phyloP scores from a whole-genome alignment of 2,888 invertebrate species.

The Harpalus rufipes region DNA sequence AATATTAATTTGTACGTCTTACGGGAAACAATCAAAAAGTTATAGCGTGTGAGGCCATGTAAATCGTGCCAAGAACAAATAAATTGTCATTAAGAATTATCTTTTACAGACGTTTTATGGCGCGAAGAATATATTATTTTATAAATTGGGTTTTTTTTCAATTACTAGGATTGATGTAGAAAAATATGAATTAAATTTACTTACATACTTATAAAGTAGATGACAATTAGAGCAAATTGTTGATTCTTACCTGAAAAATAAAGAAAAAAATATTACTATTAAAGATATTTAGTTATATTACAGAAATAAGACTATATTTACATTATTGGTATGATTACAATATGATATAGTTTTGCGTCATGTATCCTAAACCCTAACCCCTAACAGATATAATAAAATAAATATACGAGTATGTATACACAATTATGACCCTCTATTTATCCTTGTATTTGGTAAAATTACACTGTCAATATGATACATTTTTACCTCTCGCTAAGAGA shows the following conservation, averaged over 20 bases:
- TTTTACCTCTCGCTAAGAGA: too few species aligned
- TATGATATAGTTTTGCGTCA: not conserved
- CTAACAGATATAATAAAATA: too few species aligned
- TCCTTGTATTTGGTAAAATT: too few species aligned
- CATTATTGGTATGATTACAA: not conserved
- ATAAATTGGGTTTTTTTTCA: not conserved
- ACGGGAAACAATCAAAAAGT: constrained; percentile 26
- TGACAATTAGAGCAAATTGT: not conserved
- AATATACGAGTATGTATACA: too few species aligned
- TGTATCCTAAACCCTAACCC: too few species aligned
- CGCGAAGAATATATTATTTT: not conserved
- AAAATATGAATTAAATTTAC: not conserved
- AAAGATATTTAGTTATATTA: not conserved
- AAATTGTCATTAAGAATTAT: constrained; percentile 35
- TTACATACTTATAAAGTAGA: not conserved
- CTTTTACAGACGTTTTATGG: constrained; percentile 1
- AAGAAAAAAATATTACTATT: not conserved
- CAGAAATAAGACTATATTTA: not conserved
- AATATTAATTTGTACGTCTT: constrained; percentile 10
- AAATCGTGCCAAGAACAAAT: constrained; percentile 52
- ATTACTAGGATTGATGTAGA: not conserved
- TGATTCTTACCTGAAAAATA: constrained; percentile 29
- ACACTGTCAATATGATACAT: too few species aligned
- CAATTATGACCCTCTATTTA: too few species aligned
- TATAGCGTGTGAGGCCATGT: constrained; percentile 40